Evolutionary conservation across 2,888 invertebrate genomes (phyloP).

Genomic region (Epinotia demarniana): DNA sequence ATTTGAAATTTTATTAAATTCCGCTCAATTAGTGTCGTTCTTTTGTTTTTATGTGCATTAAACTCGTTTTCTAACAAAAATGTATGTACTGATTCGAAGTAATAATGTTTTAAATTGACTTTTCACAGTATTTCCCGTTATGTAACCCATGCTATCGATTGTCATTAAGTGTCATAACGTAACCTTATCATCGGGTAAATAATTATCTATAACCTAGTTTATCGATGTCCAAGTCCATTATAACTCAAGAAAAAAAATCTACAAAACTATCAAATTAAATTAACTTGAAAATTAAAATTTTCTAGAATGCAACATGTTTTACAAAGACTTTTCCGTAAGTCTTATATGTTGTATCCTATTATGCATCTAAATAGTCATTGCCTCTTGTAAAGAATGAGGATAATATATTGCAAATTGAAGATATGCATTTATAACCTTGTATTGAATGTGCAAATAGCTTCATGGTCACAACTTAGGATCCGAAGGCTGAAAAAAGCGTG

Average conservation of each 20-base stretch:
- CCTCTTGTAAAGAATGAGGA: background rate
- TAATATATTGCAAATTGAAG: background rate
- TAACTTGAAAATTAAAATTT: background rate
- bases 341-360: background rate
- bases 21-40: background rate
- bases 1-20: conserved; percentile 21
- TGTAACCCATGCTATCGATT: conserved; percentile 68
- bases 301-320: background rate
- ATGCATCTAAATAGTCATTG: background rate
- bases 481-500: too few species aligned
- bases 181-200: conserved; percentile 43
- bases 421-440: background rate
- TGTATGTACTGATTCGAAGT: background rate
- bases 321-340: background rate
- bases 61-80: background rate
- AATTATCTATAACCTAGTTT: conserved; percentile 40
- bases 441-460: conserved; percentile 3
- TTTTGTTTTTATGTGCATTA: conserved; percentile 17
- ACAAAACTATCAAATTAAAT: background rate
- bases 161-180: conserved; percentile 52
- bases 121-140: conserved; percentile 57
- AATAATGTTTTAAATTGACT: background rate
- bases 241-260: background rate
- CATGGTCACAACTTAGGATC: background rate
- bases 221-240: background rate